phyloP scores from a whole-genome alignment of 2,113 vertebrate species.

The Cololabis saira region DNA sequence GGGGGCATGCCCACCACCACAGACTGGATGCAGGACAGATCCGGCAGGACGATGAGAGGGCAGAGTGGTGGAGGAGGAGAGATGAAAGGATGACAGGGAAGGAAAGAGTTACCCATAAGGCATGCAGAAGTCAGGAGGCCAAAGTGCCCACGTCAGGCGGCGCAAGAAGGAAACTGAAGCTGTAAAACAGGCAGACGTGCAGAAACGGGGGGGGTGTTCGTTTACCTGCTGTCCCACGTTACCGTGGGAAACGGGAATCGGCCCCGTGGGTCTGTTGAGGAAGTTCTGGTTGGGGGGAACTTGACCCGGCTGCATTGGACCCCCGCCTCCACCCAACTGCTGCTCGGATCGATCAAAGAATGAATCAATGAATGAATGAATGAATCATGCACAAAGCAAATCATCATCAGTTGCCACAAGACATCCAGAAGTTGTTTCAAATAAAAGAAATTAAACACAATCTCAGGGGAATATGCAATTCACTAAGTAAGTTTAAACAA shows the following conservation, averaged over 20 bases:
- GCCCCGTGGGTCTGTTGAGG: conserved; percentile 70
- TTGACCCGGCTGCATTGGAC: conserved; percentile 78
- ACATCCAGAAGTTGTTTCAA: too few species aligned
- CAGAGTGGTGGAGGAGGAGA: neutral
- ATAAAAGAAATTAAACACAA: too few species aligned
- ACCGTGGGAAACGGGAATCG: conserved; percentile 79
- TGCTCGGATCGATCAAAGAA: neutral
- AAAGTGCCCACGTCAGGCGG: conserved; percentile 20
- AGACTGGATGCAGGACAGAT: conserved; percentile 73
- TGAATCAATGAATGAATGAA: neutral
- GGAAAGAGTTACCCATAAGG: conserved; percentile 54
- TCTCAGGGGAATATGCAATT: too few species aligned
- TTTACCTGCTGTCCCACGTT: conserved; percentile 86
- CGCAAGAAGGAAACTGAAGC: conserved; percentile 16
- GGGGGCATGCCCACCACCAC: conserved; percentile 84
- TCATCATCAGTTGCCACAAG: too few species aligned
- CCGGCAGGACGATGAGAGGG: conserved; percentile 18
- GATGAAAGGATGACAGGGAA: conserved; percentile 6
- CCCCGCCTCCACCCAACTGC: conserved; percentile 70
- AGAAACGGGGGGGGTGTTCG: neutral
- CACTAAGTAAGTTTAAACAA: too few species aligned
- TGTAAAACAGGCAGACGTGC: conserved; percentile 7
- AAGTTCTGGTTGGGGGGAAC: conserved; percentile 80
- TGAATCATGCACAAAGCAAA: neutral
- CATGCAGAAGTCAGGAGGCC: conserved; percentile 66